Base-by-base conservation (phyloP, 2,113 vertebrate species). In the Stercorarius parasiticus region DNA sequence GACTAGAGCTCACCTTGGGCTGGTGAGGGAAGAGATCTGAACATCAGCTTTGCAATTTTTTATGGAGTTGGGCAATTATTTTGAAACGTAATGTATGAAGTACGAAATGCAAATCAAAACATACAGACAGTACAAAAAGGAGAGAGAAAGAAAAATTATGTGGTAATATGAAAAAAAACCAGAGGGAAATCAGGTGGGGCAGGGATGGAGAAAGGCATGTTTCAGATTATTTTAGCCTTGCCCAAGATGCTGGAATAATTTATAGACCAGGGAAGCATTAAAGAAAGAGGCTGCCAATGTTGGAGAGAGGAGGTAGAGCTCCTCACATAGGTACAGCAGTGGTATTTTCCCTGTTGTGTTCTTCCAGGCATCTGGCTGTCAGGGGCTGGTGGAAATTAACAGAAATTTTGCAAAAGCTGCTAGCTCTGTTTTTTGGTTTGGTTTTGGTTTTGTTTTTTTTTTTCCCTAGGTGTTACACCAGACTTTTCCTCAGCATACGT, bases 401-500 rank as follows among this genome's bases (percentile, higher is more conserved):
- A 10, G 42, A n/a, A 64, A 22, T 59, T 71, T n/a, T 65, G 74
- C 20, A 52, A 0, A 45, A 72, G 23, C 40, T 67, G 25, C 58
- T 58, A 93, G 20, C 70, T 92, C 27, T 72, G n/a, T 11, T 30
- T 70, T 78, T n/a, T 20, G 4, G 26, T n/a, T 67, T 74, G 12
- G 2, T 22, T 56, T 43, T 42, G 42, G 42, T 15, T 43, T 45
- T 19, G 58, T 14, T 8, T 30, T 59, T 22, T n/a, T 88, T 23
- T 65, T 19, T n/a, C 15, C 38, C 82, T 94, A 99, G 99, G 99
- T 99, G 43, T 98, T 99, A 90, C 98, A 98, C 93, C 98, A 99
- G 97, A 99, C 99, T 81, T 99, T 99, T 93, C 99, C 99, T 73
- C 99, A 99, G 87, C 99, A 99, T 92, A 99, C 99, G 7, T 99